Evolutionary conservation across 2,888 invertebrate species (phyloP).

Genomic region (Allolobophora icterica): DNA sequence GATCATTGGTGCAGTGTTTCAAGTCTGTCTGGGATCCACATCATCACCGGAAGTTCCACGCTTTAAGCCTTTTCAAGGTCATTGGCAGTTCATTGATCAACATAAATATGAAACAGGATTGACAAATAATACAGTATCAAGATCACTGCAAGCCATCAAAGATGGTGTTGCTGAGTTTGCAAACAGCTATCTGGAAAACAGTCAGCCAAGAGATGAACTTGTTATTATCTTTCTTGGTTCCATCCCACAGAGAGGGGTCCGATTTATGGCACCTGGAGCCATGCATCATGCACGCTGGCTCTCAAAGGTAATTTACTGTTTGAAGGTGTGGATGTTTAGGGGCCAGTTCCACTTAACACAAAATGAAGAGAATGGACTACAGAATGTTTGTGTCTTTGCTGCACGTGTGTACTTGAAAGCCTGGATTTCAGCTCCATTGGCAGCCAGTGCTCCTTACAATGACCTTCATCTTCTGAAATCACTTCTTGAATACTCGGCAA

Average conservation of each 20-base stretch:
- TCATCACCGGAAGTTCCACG: neutral
- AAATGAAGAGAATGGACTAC: slow-evolving; percentile 27
- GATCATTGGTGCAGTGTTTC: slow-evolving; percentile 33
- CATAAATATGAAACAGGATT: neutral
- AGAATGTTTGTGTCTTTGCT: slow-evolving; percentile 30
- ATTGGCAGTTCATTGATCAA: slow-evolving; percentile 18
- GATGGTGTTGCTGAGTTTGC: neutral
- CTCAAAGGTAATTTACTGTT: slow-evolving; percentile 28
- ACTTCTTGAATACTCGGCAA: slow-evolving; percentile 20
- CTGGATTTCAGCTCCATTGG: slow-evolving; percentile 29
- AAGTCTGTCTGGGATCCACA: slow-evolving; percentile 28
- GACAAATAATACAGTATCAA: neutral
- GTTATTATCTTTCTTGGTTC: slow-evolving; percentile 14
- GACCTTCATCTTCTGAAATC: slow-evolving; percentile 24
- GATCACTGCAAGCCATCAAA: neutral
- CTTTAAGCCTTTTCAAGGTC: no score
- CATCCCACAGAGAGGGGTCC: neutral
- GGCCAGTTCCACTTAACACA: slow-evolving; percentile 33
- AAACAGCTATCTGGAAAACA: slow-evolving; percentile 33
- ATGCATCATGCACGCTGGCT: slow-evolving; percentile 32
- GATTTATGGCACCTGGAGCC: slow-evolving; percentile 34
- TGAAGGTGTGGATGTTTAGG: slow-evolving; percentile 33
- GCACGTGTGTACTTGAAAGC: slow-evolving; percentile 25
- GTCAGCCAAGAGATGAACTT: slow-evolving; percentile 29
- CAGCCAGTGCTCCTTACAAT: slow-evolving; percentile 33